These are phyloP conservation scores for Pseudorasbora parva DNA, from an alignment of 2,113 vertebrate species.

Conservation along the genomic window DNA sequence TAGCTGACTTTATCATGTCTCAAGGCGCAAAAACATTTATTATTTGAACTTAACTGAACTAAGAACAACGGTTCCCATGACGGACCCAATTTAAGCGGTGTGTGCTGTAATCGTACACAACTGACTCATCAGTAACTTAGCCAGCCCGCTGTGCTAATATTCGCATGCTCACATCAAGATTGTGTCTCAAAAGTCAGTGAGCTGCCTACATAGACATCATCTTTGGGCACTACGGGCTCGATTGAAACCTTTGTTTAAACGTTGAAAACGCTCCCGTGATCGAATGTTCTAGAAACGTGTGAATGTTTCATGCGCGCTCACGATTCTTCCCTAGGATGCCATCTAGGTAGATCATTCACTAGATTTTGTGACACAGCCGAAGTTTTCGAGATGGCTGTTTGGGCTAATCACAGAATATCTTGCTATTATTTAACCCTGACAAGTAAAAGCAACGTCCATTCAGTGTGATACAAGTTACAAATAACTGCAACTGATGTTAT, in stretches of 20 bases:
- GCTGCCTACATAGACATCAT: neutral
- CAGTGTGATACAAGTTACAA: neutral
- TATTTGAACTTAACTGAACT: neutral
- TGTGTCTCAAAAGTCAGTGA: conserved; percentile 3
- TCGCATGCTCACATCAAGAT: neutral
- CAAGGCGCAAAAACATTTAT: conserved; percentile 25
- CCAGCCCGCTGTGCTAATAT: conserved; percentile 6
- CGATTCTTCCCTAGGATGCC: neutral
- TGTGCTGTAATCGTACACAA: neutral
- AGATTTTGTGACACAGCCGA: conserved; percentile 29
- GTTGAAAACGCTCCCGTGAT: neutral
- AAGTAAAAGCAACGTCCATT: conserved; percentile 19
- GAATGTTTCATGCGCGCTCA: neutral
- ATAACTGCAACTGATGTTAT: neutral
- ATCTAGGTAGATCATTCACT: neutral
- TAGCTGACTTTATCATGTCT: conserved; percentile 24
- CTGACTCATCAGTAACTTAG: neutral
- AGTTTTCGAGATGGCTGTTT: conserved; percentile 46
- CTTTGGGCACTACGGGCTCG: neutral
- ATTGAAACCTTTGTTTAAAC: neutral
- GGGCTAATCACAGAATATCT: neutral
- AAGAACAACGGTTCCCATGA: neutral
- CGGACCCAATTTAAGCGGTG: neutral
- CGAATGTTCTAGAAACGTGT: neutral
- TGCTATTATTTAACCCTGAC: conserved; percentile 28